Percentiles rank a stretch among this genome's conserved stretches.
Evolutionary conservation across 2,113 vertebrate genomes (phyloP).

Genomic region (Podarcis cretensis): DNA sequence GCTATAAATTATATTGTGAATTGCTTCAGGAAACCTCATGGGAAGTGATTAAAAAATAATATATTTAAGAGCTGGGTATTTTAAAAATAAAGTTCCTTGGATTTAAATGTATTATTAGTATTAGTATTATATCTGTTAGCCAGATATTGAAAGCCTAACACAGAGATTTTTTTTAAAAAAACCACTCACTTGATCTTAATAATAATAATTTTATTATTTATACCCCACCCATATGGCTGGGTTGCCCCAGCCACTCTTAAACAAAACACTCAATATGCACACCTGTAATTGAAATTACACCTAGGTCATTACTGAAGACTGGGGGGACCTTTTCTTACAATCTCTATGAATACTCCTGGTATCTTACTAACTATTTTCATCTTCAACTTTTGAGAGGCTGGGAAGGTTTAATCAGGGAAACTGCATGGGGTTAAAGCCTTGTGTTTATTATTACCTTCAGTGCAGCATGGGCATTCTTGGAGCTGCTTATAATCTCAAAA

Average conservation of each 20-base stretch:
- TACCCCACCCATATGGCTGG: too few species aligned
- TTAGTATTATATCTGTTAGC: neutral
- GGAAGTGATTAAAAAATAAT: too few species aligned
- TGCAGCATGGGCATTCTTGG: neutral
- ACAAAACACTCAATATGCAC: neutral
- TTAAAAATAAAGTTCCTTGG: slow-evolving; percentile 14
- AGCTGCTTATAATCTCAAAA: neutral
- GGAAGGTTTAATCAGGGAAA: neutral
- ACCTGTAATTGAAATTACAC: neutral
- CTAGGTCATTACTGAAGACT: neutral
- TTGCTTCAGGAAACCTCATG: fast-evolving
- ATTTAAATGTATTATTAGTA: too few species aligned
- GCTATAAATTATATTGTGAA: neutral
- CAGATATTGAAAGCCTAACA: neutral
- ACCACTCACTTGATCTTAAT: too few species aligned
- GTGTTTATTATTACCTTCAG: neutral
- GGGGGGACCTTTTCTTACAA: neutral
- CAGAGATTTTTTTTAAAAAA: neutral
- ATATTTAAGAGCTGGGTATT: fast-evolving
- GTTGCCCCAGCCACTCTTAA: neutral
- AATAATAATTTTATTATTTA: too few species aligned
- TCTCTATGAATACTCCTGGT: neutral
- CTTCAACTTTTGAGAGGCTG: neutral
- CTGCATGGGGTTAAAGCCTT: too few species aligned
- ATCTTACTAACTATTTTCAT: neutral